Base-by-base conservation (phyloP, 53 echinoderm and acorn worm species). In the Mesocentrotus franciscanus region DNA sequence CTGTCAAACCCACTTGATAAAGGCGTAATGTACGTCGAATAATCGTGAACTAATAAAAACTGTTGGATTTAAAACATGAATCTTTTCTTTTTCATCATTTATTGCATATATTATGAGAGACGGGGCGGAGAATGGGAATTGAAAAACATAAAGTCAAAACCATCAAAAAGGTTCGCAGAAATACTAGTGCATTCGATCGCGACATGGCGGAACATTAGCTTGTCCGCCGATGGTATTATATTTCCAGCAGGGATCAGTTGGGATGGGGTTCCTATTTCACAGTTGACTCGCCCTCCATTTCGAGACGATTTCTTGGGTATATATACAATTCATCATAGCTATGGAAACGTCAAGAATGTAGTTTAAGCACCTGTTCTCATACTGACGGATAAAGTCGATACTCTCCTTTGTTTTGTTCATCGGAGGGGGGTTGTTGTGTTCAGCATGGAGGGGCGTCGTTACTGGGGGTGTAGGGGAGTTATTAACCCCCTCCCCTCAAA, bases 241-340 rank as follows among this genome's bases (percentile, higher is more conserved):
- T 68, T 68, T 26, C 68, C 68, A 68, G 68, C 49, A 49, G 49
- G 49, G 49, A 49, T 49, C 49, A 49, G 49, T 4, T 0, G 49
- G 49, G 49, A 49, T 49, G 49, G 6, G 5, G 68, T 68, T 68
- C 61, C 68, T 26, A 5, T 68, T 68, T 26, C 68, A 68, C 24
- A 24, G 68, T 2, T 9, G 68, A 68, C 20, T 18, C 68, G 24
- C 8, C 68, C 24, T 68, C 68, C 68, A 68, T 24, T 68, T 68
- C 68, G 24, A 68, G 68, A 68, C 24, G 68, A 61, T 26, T 68
- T 49, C 49, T 13, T 75, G 32, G 42, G 42, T 81, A 17, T 42
- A 81, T 42, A 39, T 36, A n/a, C n/a, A 42, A 36, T 81, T 81
- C 81, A 36, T 81, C 81, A 81, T 81, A 81, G 42, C 81, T 42